Base-by-base conservation (phyloP, 2,797 vertebrate species). In the Spinibarbus caldwelli region DNA sequence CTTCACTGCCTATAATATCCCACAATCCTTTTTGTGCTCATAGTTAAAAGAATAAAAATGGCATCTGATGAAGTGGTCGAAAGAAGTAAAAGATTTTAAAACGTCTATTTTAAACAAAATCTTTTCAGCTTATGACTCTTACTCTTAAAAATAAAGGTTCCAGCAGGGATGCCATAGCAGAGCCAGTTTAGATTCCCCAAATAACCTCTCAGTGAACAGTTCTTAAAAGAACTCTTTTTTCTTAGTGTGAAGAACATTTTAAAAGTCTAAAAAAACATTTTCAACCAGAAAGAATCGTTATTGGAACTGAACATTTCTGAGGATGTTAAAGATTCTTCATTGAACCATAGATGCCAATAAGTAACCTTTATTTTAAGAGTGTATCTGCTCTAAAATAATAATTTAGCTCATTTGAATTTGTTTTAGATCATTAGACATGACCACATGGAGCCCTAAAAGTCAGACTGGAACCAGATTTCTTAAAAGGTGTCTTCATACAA, bases 381-480 rank as follows among this genome's bases (percentile, higher is more conserved):
- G 26, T 23, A 75, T 75, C 19, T 52, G 49, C 72, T 34, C 21
- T 34, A 1, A 34, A 23, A 52, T n/a, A 76, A 77, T 57, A 12
- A 36, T 34, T 52, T 36, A 36, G 31, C 73, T 77, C 11, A 57
- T 9, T 38, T 57, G 11, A 26, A 26, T 41, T 38, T 38, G 52
- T 77, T 41, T 41, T 38, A 41, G 21, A 38, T 41, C 52, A 59
- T 77, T 59, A 19, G 14, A 77, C 1, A 5, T 26, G 34, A 59
- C 75, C 4, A 15, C 12, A 77, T 59, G 75, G 49, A 38, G 23
- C 31, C 23, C 23, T 59, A 8, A 36, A 78, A 57, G 2, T 34
- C 54, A 43, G 54, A 78, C 52, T 41, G 54, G 21, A 79, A 75
- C 17, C 41, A 14, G 41, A 66, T 64, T 31, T 80, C 59, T 47